These are phyloP conservation scores for Torymus tubicola DNA, from an alignment of 2,888 invertebrate genomes.

Conservation along the genomic window DNA sequence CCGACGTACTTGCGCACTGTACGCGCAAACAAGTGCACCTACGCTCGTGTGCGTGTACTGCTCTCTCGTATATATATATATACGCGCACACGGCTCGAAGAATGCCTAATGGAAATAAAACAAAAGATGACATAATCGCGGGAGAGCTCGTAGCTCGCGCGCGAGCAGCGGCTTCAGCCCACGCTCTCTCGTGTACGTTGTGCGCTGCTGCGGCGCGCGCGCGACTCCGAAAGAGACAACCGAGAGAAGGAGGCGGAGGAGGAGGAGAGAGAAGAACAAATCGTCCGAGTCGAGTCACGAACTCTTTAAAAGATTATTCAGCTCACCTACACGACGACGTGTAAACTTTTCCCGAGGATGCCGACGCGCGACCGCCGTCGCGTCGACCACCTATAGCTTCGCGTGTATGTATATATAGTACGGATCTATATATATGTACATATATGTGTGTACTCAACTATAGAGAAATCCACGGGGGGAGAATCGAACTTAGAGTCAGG, in stretches of 20 bases:
- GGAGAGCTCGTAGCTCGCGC: not conserved
- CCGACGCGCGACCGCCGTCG: not conserved
- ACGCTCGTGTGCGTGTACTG: not conserved
- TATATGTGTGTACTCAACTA: too few relatives aligned
- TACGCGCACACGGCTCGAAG: not conserved
- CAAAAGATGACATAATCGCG: conserved; percentile 50
- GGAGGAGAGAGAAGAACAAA: conserved; percentile 7
- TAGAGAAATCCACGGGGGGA: not conserved
- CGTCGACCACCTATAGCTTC: too few relatives aligned
- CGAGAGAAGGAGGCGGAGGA: too few relatives aligned
- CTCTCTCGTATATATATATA: not conserved
- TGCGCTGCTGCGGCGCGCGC: not conserved
- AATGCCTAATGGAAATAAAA: conserved; percentile 40
- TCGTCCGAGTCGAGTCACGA: conserved; percentile 42
- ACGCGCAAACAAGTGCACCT: conserved; percentile 1
- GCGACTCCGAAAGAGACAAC: not conserved
- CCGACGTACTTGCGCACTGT: not conserved
- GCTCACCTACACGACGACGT: not conserved
- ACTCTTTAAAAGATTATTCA: conserved; percentile 50
- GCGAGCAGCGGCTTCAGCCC: not conserved
- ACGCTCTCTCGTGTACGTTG: not conserved
- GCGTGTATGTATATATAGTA: too few relatives aligned
- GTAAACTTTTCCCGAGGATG: conserved; percentile 31
- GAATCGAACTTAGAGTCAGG: not conserved
- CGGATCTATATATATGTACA: too few relatives aligned